Base-by-base conservation (phyloP, 2,888 invertebrate species). In the Caenorhabditis macrosperma region DNA sequence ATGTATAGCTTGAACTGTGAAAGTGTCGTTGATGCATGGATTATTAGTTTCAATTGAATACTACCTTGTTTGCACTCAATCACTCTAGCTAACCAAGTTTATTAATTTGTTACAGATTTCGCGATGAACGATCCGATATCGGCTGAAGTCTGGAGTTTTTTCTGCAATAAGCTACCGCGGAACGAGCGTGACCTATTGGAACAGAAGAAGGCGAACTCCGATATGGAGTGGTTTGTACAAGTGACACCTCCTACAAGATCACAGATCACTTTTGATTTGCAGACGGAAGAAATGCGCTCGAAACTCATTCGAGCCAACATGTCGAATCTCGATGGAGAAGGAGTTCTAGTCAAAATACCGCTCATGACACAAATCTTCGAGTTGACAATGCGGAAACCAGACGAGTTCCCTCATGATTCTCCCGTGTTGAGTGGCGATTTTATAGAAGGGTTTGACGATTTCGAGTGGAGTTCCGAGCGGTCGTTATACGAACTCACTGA, bases 341-440 rank as follows among this genome's bases (percentile, higher is more conserved):
- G 33, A 12, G 44, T 59, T 5, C 24, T 52, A 0, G 20, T 75
- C 20, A 26, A 50, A 2, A 66, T 75, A 7, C 66, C 75, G 2
- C 38, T 75, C 20, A 66, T 66, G 66, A 75, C 75, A 12, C 60
- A 57, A 30, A 66, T 67, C 22, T 75, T 75, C 35, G 41, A 75
- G 48, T 10, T 75, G 20, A 54, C 12, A 1, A 54, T 76, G 6
- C 35, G 20, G 0, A 61, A 44, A 38, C n/a, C 76, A 2, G 46
- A 46, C 5, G 24, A 54, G 20, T 76, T 76, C 12, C 76, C 76
- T 5, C 35, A 68, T 17, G 46, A 44, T n/a, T 1, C 35, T 15
- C 78, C 81, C 1, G 4, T 9, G 0, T 26, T 66, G 10, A n/a
- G 22, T 15, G 75, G 66, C 1, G 60, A 60, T 0, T 76, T 68